These are phyloP conservation scores for Stigmatopora argus DNA, from an alignment of 2,113 vertebrate genomes.

Conservation along the genomic window DNA sequence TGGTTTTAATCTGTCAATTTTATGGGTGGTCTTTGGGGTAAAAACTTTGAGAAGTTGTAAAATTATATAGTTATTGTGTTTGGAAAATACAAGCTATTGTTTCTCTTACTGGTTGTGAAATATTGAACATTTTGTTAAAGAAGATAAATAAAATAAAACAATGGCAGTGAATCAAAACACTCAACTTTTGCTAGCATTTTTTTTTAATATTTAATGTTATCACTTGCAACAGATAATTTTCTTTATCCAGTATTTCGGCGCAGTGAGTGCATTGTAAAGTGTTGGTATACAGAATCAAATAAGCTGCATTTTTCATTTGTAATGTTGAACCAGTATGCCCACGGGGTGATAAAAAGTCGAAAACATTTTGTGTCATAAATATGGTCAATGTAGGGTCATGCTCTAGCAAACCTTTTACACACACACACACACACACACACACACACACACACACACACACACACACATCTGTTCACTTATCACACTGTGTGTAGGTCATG, in stretches of 20 bases:
- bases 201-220: not conserved
- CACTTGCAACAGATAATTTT: not conserved
- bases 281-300: not conserved
- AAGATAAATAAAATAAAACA: not conserved
- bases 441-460: conserved; percentile 35
- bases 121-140: not conserved
- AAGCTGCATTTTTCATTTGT: not conserved
- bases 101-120: not conserved
- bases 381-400: not conserved
- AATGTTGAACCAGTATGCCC: not conserved
- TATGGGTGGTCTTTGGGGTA: not conserved
- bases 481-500: conserved; percentile 10
- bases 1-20: not conserved
- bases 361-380: not conserved
- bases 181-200: not conserved
- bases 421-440: conserved; percentile 41
- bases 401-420: conserved; percentile 18
- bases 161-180: not conserved
- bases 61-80: not conserved
- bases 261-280: not conserved
- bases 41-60: not conserved
- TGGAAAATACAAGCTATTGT: not conserved
- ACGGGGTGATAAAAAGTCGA: not conserved
- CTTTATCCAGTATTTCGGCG: not conserved
- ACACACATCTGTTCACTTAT: conserved; percentile 13